Evolutionary conservation across 2,797 vertebrate species (phyloP).

Genomic region (Sitta carolinensis): DNA sequence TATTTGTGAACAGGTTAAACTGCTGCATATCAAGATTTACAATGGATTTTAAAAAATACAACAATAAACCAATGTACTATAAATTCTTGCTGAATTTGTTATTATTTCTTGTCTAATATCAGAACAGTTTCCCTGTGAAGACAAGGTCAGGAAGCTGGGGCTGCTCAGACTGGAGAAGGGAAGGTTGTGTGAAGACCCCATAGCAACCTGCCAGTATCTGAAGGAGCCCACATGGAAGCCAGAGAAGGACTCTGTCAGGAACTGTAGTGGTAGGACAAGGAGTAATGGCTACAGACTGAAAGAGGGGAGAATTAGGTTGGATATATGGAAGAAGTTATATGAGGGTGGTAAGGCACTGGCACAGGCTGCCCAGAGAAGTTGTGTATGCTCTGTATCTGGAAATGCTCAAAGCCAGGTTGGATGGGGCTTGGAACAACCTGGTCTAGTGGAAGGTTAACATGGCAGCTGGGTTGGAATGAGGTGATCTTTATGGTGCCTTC

Average conservation of each 20-base stretch:
- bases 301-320: neutral
- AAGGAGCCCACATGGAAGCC: neutral
- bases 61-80: neutral
- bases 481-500: neutral
- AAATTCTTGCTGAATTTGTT: neutral
- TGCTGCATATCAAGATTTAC: neutral
- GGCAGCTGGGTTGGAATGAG: rapidly evolving
- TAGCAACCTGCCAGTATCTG: neutral
- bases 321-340: neutral
- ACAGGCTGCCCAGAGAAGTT: neutral
- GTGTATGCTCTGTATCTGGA: neutral
- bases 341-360: neutral
- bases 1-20: neutral
- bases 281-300: neutral
- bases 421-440: neutral
- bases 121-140: neutral
- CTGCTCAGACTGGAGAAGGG: neutral
- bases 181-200: neutral
- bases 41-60: constrained; percentile 6
- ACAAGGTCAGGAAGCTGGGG: neutral
- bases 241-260: neutral
- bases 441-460: neutral
- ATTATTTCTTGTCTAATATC: neutral
- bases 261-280: too few species aligned
- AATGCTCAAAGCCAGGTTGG: neutral